These are phyloP conservation scores for Oligia fasciuncula DNA, from an alignment of 2,888 invertebrate genomes.

Conservation along the genomic window DNA sequence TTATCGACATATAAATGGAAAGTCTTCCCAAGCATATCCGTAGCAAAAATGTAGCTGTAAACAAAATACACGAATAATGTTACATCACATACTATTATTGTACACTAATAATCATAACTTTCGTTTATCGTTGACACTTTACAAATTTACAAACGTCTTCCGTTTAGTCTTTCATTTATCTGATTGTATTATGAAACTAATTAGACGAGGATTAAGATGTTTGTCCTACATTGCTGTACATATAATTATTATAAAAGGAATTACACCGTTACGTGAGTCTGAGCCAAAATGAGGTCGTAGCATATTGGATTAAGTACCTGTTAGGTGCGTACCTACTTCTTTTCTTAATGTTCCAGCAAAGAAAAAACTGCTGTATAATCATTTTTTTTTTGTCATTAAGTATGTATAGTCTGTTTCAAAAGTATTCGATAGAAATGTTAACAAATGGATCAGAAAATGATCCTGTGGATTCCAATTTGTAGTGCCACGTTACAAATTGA, in stretches of 20 bases:
- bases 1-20: not conserved
- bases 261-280: constrained; percentile 19
- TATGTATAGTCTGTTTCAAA: not conserved
- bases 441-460: not conserved
- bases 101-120: constrained; percentile 69
- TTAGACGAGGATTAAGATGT: constrained; percentile 43
- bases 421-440: not conserved
- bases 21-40: constrained; percentile 28
- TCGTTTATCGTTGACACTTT: constrained; percentile 73
- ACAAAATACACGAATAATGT: constrained; percentile 79
- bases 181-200: constrained; percentile 51
- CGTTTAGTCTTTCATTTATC: constrained; percentile 48
- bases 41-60: constrained; percentile 62
- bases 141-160: constrained; percentile 68
- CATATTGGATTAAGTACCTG: constrained; percentile 41
- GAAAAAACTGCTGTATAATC: not conserved
- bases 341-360: not conserved
- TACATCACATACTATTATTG: constrained; percentile 76
- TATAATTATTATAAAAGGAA: constrained; percentile 24
- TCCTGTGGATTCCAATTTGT: not conserved
- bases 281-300: constrained; percentile 29
- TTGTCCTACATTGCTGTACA: constrained; percentile 30
- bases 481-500: not conserved
- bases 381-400: not conserved
- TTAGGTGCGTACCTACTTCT: not conserved